phyloP scores from a whole-genome alignment of 2,888 invertebrate genomes.

The Plagodis pulveraria region DNA sequence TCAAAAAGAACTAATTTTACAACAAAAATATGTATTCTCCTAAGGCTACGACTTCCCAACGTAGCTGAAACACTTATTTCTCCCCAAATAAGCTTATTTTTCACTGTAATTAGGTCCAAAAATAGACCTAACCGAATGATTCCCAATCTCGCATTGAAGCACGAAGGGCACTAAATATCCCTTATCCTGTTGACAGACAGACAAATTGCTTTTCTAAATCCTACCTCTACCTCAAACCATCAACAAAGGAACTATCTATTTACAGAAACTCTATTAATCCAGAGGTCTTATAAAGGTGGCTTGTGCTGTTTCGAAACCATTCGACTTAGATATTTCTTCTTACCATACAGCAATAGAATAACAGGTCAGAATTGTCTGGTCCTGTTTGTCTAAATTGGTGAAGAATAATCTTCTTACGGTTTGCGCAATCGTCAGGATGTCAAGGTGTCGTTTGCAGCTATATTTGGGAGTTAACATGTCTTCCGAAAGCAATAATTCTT shows the following conservation, averaged over 20 bases:
- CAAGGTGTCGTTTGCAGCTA: slow-evolving; percentile 47
- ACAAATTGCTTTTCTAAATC: slow-evolving; percentile 75
- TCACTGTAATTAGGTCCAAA: slow-evolving; percentile 43
- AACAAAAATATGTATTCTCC: too few relatives aligned
- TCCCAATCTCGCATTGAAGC: slow-evolving; percentile 44
- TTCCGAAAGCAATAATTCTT: slow-evolving; percentile 32
- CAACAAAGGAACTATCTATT: slow-evolving; percentile 21
- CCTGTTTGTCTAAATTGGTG: slow-evolving; percentile 49
- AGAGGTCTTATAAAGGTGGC: slow-evolving; percentile 24
- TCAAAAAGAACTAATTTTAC: too few relatives aligned
- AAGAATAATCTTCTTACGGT: slow-evolving; percentile 52
- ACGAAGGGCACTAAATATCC: slow-evolving; percentile 57
- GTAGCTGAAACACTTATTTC: too few relatives aligned
- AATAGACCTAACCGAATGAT: slow-evolving; percentile 50
- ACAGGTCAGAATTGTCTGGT: slow-evolving; percentile 27
- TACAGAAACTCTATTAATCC: not conserved
- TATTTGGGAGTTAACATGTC: slow-evolving; percentile 42
- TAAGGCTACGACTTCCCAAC: too few relatives aligned
- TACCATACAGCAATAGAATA: not conserved
- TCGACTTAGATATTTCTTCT: slow-evolving; percentile 15
- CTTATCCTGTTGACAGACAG: slow-evolving; percentile 70
- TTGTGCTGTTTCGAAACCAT: slow-evolving; percentile 20
- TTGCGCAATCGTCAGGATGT: slow-evolving; percentile 55
- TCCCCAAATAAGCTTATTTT: slow-evolving; percentile 27
- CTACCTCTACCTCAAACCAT: slow-evolving; percentile 44